Conservation (phyloP, 92 coral and sea anemone genomes). For the Scolanthus callimorphus region DNA sequence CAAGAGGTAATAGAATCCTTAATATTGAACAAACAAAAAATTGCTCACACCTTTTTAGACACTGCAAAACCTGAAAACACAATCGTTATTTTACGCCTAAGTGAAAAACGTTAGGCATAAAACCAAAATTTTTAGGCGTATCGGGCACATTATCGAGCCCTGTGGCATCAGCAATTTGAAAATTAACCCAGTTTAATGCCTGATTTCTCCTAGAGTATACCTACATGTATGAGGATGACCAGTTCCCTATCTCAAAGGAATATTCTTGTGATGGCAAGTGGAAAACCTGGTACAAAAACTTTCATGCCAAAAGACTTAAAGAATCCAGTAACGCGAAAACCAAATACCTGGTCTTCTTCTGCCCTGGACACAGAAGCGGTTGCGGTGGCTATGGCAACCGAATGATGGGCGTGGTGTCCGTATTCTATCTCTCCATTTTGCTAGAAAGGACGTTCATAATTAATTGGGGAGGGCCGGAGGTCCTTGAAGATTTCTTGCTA, state of each 20-base stretch:
- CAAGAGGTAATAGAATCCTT: no score
- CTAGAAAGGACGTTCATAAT: constrained; percentile 28
- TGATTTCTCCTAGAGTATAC: not conserved
- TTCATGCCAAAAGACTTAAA: constrained; percentile 1
- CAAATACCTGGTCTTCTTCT: constrained; percentile 21
- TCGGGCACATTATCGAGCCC: no score
- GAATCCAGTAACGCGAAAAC: constrained; percentile 10
- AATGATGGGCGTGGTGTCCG: constrained; percentile 32
- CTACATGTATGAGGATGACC: constrained; percentile 11
- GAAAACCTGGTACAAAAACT: constrained; percentile 29
- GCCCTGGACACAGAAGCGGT: constrained; percentile 24
- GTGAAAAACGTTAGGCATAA: no score
- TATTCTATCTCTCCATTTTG: constrained; percentile 34
- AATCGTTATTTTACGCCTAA: no score
- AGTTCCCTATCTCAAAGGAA: constrained; percentile 10
- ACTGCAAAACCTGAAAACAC: no score
- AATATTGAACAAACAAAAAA: no score
- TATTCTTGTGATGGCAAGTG: constrained; percentile 31
- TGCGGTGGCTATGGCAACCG: constrained; percentile 51
- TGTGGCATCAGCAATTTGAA: no score
- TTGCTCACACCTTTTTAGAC: no score
- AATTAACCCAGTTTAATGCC: no score
- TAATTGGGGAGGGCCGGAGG: constrained; percentile 48
- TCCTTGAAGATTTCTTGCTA: constrained; percentile 15
- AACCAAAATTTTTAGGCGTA: no score